Percentiles rank a stretch among this genome's conserved stretches.
These are phyloP conservation scores for Harpalus rubripes DNA, from an alignment of 2,888 invertebrate genomes.

Conservation along the genomic window DNA sequence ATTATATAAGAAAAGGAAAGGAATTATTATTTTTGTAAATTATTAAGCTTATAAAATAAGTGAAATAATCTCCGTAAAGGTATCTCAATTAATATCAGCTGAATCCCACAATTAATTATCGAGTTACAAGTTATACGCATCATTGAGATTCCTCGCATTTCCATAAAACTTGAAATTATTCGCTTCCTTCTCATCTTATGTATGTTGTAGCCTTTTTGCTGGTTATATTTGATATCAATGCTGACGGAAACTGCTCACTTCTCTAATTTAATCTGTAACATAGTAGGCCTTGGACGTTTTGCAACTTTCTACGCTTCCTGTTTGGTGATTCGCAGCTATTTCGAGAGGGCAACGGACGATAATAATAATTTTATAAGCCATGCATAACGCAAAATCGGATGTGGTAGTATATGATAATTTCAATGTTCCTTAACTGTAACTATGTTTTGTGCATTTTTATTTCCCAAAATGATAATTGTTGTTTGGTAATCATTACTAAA, in stretches of 20 bases:
- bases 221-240: slow-evolving; percentile 29
- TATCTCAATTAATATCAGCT: slow-evolving; percentile 16
- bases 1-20: neutral
- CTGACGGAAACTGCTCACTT: slow-evolving; percentile 16
- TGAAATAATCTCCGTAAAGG: neutral
- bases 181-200: neutral
- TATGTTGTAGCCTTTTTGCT: neutral
- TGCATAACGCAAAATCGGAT: slow-evolving; percentile 8
- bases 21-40: neutral
- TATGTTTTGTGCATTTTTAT: neutral
- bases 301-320: slow-evolving; percentile 49
- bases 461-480: neutral
- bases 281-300: slow-evolving; percentile 34
- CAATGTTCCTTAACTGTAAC: no score
- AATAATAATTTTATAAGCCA: slow-evolving; percentile 28
- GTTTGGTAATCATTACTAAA: no score
- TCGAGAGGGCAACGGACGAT: slow-evolving; percentile 25
- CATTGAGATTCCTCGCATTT: slow-evolving; percentile 12
- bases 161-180: slow-evolving; percentile 20
- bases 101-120: slow-evolving; percentile 10
- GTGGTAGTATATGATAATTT: no score
- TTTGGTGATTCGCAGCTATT: slow-evolving; percentile 43
- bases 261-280: slow-evolving; percentile 50
- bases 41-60: neutral
- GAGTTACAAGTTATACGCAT: slow-evolving; percentile 18